Percentiles rank a stretch among this genome's conserved stretches.
phyloP scores from a whole-genome alignment of 2,888 invertebrate species.

The Leistus spinibarbis region DNA sequence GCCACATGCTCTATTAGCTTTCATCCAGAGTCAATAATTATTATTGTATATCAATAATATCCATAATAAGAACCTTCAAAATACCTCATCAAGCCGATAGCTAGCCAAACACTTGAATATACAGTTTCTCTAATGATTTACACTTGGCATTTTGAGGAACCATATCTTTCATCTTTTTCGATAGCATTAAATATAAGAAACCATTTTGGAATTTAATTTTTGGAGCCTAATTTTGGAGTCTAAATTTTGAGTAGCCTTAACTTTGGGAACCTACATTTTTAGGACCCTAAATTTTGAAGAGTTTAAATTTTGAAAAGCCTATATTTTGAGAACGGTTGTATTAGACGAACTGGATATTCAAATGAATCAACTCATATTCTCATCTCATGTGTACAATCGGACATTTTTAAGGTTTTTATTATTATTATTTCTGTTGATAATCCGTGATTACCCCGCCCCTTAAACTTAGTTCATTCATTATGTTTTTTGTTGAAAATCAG shows the following conservation, averaged over 20 bases:
- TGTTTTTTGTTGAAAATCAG: constrained; percentile 16
- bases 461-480: neutral
- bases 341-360: neutral
- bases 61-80: neutral
- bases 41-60: neutral
- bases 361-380: neutral
- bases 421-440: neutral
- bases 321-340: neutral
- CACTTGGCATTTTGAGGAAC: too few species aligned
- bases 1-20: constrained; percentile 38
- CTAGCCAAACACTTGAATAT: too few species aligned
- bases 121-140: too few species aligned
- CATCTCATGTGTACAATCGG: neutral
- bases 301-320: too few species aligned
- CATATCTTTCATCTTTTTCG: too few species aligned
- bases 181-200: too few species aligned
- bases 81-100: neutral
- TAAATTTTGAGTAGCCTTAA: too few species aligned
- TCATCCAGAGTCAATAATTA: constrained; percentile 15
- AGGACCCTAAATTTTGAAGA: too few species aligned
- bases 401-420: neutral
- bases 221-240: too few species aligned
- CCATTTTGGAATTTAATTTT: too few species aligned
- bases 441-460: constrained; percentile 11
- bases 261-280: too few species aligned